Conservation (phyloP, 2,113 vertebrate genomes). For the Mesoclemmys tuberculata region DNA sequence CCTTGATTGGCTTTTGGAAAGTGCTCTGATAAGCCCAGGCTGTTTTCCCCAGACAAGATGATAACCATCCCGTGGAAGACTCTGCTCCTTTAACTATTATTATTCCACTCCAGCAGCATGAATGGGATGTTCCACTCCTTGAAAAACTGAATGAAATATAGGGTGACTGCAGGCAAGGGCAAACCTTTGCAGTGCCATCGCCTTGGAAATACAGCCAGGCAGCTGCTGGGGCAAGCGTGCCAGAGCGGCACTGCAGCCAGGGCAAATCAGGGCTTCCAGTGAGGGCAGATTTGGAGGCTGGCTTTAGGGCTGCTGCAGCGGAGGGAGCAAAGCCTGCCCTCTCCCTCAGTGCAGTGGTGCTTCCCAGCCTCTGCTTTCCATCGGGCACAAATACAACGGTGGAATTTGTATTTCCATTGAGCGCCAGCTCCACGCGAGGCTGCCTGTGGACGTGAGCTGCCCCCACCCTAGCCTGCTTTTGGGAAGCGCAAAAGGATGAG, state of each 20-base stretch:
- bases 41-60: background rate
- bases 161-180: background rate
- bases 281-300: background rate
- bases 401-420: background rate
- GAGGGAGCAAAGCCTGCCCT: background rate
- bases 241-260: background rate
- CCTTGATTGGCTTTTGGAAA: background rate
- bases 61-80: background rate
- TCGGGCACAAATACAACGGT: background rate
- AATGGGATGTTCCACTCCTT: constrained; percentile 24
- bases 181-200: background rate
- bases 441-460: background rate
- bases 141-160: constrained; percentile 45
- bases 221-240: background rate
- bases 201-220: background rate
- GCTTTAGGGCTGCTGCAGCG: background rate
- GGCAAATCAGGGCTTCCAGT: background rate
- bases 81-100: background rate
- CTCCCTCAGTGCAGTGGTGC: background rate
- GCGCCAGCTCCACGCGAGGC: background rate
- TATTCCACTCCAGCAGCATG: background rate
- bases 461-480: background rate
- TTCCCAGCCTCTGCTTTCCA: background rate
- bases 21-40: background rate
- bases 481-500: background rate